phyloP scores from a whole-genome alignment of 2,113 vertebrate species.

The Melanocharis versteri region DNA sequence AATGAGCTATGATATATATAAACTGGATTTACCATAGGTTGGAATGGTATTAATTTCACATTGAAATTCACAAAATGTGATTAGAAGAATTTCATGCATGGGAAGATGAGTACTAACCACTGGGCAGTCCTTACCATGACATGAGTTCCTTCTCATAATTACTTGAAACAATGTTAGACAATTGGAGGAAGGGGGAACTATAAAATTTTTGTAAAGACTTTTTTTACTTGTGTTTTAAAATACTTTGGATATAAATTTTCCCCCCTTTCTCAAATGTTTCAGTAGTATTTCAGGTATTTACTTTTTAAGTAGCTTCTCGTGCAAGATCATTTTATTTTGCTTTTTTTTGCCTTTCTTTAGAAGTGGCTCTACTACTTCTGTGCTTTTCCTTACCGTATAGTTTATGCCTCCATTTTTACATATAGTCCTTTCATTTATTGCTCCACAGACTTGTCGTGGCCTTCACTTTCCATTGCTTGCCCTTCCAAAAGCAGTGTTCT shows the following conservation, averaged over 20 bases:
- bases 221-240: neutral
- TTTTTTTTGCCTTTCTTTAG: neutral
- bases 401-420: neutral
- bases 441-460: neutral
- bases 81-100: neutral
- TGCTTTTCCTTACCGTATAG: neutral
- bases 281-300: neutral
- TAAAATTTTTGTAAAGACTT: neutral
- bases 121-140: neutral
- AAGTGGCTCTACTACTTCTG: fast-evolving
- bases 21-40: neutral
- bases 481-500: neutral
- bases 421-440: neutral
- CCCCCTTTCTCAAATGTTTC: neutral
- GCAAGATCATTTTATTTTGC: neutral
- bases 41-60: neutral
- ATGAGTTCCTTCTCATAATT: neutral
- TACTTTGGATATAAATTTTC: neutral
- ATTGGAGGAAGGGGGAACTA: neutral
- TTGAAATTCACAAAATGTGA: neutral
- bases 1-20: neutral
- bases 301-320: neutral
- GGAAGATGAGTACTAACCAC: neutral
- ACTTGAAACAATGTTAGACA: neutral
- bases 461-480: neutral